phyloP scores from a whole-genome alignment of 2,797 vertebrate species.

The Uromys caudimaculatus region DNA sequence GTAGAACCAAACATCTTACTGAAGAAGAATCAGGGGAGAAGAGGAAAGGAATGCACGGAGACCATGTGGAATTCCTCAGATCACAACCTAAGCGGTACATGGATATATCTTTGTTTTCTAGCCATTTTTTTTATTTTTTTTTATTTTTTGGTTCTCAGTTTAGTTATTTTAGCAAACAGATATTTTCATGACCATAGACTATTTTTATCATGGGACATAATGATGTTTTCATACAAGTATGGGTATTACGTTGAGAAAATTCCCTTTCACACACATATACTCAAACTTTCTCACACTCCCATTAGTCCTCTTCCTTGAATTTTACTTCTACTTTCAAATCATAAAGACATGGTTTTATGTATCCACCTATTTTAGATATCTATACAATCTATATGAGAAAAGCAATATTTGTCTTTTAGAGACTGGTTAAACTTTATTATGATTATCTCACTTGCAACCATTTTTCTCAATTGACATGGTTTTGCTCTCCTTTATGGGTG shows the following conservation, averaged over 20 bases:
- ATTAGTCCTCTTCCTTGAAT: background rate
- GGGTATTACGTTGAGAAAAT: background rate
- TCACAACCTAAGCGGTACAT: background rate
- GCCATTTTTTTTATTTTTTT: too few species aligned
- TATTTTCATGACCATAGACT: background rate
- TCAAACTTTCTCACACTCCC: background rate
- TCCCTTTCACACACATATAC: background rate
- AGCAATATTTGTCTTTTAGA: background rate
- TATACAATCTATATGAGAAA: background rate
- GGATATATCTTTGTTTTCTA: background rate
- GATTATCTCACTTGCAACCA: background rate
- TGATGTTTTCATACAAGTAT: background rate
- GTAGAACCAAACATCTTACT: background rate
- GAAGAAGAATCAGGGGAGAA: background rate
- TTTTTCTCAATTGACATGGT: background rate
- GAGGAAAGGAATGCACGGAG: fast-evolving
- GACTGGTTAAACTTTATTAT: background rate
- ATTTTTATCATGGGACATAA: background rate
- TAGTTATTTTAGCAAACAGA: background rate
- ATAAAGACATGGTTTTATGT: background rate
- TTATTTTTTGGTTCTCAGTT: background rate
- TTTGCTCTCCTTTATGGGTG: background rate
- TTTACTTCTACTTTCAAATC: background rate
- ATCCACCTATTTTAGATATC: background rate
- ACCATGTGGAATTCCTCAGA: background rate